Conservation (phyloP, 2,888 invertebrate species). For the Pterostichus niger region DNA sequence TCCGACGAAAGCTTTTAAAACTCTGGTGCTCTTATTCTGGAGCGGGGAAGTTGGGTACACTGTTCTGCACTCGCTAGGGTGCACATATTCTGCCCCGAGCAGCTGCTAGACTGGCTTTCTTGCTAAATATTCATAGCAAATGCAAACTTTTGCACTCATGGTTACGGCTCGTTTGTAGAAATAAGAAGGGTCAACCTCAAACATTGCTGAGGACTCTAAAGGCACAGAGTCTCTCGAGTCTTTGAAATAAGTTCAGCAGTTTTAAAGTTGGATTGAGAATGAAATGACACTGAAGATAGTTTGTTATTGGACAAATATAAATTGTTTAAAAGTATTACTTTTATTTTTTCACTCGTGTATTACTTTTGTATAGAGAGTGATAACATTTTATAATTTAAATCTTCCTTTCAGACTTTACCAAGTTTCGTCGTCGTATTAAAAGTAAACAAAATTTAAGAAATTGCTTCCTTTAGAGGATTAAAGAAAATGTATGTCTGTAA, state of each 20-base stretch:
- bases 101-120: not conserved
- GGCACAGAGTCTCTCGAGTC: not conserved
- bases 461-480: no score
- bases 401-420: no score
- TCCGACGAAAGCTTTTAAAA: slow-evolving; percentile 59
- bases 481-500: no score
- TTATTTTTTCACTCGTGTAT: no score
- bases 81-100: slow-evolving; percentile 20
- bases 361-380: no score
- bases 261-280: not conserved
- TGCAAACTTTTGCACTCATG: slow-evolving; percentile 43
- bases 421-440: no score
- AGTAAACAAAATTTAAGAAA: no score
- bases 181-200: slow-evolving; percentile 32
- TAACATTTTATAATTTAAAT: no score
- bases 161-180: not conserved
- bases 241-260: not conserved
- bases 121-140: slow-evolving; percentile 47
- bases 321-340: no score
- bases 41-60: slow-evolving; percentile 29
- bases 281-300: slow-evolving; percentile 9
- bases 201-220: slow-evolving; percentile 8
- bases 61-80: slow-evolving; percentile 49
- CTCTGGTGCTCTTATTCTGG: slow-evolving; percentile 33
- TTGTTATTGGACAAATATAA: not conserved